A percentile compares a stretch with the other conserved stretches of the same genome.
These are phyloP conservation scores for Lophotriccus pileatus DNA, from an alignment of 2,797 vertebrate genomes.

Conservation along the genomic window DNA sequence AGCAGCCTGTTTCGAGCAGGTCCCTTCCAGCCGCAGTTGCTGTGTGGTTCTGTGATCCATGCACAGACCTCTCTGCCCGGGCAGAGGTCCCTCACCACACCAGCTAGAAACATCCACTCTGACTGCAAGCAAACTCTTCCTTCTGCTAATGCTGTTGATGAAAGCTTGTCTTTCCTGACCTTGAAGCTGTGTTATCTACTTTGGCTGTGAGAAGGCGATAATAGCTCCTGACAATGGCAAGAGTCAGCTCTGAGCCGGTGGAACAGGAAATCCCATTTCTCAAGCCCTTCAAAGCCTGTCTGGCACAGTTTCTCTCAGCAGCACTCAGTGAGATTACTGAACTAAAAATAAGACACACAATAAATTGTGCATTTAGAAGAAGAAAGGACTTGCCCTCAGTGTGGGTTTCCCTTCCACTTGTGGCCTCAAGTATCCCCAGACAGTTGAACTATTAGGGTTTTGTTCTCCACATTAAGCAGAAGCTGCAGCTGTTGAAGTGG, in stretches of 20 bases:
- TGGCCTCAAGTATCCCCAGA: conserved; percentile 51
- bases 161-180: conserved; percentile 36
- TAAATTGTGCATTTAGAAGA: conserved; percentile 32
- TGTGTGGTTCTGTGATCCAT: background rate
- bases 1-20: background rate
- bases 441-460: conserved; percentile 30
- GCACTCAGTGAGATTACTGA: conserved; percentile 49
- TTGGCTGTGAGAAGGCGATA: conserved; percentile 29
- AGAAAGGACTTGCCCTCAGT: conserved; percentile 31
- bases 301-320: conserved; percentile 46
- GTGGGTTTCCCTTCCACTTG: conserved; percentile 41
- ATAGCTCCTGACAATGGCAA: conserved; percentile 55
- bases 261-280: conserved; percentile 70
- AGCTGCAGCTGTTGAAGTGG: conserved; percentile 24
- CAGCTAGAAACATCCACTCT: background rate
- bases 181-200: conserved; percentile 51
- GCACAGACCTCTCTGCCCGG: background rate
- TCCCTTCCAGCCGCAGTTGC: background rate
- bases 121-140: background rate
- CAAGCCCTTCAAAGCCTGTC: conserved; percentile 57
- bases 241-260: conserved; percentile 39
- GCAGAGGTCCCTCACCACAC: background rate
- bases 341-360: conserved; percentile 63
- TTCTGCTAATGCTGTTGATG: background rate
- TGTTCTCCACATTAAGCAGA: conserved; percentile 43